A percentile compares a stretch with the other conserved stretches of the same genome.
phyloP scores from a whole-genome alignment of 1,140 invertebrate genomes.

The Portunus trituberculatus region DNA sequence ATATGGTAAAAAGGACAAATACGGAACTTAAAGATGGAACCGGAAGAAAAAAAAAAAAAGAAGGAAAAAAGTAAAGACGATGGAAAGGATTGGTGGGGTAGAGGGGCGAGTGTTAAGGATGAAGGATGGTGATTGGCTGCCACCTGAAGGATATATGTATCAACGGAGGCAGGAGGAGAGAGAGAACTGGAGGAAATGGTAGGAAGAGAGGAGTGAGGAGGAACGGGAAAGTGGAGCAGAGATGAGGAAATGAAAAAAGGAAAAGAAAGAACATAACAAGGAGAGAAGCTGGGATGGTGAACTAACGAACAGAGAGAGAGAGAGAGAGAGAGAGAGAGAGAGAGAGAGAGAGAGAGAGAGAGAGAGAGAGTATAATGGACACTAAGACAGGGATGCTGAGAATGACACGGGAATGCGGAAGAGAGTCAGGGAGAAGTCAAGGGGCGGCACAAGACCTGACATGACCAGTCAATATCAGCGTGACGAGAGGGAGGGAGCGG shows the following conservation, averaged over 20 bases:
- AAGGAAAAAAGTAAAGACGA: background rate
- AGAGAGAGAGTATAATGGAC: background rate
- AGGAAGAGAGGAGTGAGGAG: background rate
- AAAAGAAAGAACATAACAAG: background rate
- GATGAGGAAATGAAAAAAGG: background rate
- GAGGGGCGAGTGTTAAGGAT: background rate
- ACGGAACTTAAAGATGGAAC: no score
- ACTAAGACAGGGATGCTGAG: no score
- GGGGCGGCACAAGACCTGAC: no score
- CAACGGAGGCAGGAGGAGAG: background rate
- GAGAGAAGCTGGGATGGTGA: background rate
- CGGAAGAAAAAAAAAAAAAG: background rate
- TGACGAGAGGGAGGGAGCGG: no score
- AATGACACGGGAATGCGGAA: no score
- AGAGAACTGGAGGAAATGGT: background rate
- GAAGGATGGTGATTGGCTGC: constrained; percentile 21
- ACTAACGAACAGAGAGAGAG: background rate
- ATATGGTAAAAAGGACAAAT: no score
- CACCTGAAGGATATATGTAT: background rate
- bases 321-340: constrained; percentile 27
- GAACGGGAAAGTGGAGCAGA: no score
- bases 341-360: background rate
- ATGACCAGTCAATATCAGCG: no score
- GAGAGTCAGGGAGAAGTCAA: no score
- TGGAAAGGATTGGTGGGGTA: background rate